A percentile compares a stretch with the other conserved stretches of the same genome.
These are phyloP conservation scores for Tillus elongatus DNA, from an alignment of 2,888 invertebrate species.

Conservation along the genomic window DNA sequence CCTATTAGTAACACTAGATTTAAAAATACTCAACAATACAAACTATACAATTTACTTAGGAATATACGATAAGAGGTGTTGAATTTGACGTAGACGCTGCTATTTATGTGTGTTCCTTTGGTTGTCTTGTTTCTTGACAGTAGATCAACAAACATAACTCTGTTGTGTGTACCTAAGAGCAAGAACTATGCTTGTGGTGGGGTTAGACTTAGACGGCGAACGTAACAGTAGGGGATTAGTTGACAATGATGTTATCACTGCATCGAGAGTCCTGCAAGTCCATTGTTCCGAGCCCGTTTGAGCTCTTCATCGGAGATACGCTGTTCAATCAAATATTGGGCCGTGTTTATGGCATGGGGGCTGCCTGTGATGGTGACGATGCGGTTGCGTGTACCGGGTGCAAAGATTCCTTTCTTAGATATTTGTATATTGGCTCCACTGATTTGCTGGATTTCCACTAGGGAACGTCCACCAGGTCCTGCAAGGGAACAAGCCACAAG, in stretches of 20 bases:
- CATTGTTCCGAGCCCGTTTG: constrained; percentile 86
- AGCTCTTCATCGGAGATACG: constrained; percentile 93
- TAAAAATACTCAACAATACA: too few relatives aligned
- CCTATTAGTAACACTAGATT: too few relatives aligned
- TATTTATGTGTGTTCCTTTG: too few relatives aligned
- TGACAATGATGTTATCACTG: constrained; percentile 47
- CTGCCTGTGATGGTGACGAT: constrained; percentile 93
- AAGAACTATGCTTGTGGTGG: too few relatives aligned
- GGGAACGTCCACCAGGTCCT: constrained; percentile 90
- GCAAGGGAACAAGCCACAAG: too few relatives aligned
- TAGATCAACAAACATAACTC: too few relatives aligned
- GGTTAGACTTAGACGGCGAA: too few relatives aligned
- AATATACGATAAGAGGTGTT: too few relatives aligned
- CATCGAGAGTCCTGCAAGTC: constrained; percentile 59
- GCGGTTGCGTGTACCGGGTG: constrained; percentile 93
- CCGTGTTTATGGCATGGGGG: constrained; percentile 79
- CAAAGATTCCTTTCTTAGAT: constrained; percentile 95
- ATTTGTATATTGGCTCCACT: constrained; percentile 97
- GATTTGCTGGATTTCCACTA: constrained; percentile 94
- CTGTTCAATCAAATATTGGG: constrained; percentile 93
- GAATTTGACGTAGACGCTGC: too few relatives aligned
- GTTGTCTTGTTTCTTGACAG: too few relatives aligned
- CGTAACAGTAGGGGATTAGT: too few relatives aligned
- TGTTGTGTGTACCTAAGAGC: constrained; percentile 29
- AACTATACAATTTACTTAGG: too few relatives aligned